Conservation (phyloP, 2,888 invertebrate species). For the Dasypolia templi region DNA sequence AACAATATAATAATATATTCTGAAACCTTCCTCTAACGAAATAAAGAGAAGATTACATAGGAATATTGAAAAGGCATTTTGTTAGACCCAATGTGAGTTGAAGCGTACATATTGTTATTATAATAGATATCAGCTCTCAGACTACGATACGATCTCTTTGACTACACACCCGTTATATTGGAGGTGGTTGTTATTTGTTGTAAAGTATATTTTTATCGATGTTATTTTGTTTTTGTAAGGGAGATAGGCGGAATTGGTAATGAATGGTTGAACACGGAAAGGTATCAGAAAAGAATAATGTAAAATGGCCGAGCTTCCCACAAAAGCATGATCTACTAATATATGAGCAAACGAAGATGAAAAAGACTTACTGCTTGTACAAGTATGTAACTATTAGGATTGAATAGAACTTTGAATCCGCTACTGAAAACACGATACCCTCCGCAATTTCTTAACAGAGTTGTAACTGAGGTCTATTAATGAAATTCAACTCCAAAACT, state of each 20-base stretch:
- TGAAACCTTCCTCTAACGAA: conserved; percentile 24
- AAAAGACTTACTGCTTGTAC: not conserved
- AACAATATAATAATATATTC: conserved; percentile 22
- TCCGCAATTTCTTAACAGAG: too few relatives aligned
- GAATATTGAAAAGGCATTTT: conserved; percentile 55
- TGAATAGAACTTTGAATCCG: not conserved
- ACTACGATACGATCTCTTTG: conserved; percentile 50
- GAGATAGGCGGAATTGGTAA: conserved; percentile 22
- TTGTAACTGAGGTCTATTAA: too few relatives aligned
- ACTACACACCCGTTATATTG: conserved; percentile 33
- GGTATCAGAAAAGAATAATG: not conserved
- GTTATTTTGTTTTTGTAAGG: conserved; percentile 27
- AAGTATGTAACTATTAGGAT: not conserved
- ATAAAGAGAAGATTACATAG: conserved; percentile 56
- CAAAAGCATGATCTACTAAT: too few relatives aligned
- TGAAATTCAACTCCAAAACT: too few relatives aligned
- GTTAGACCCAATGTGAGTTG: conserved; percentile 56
- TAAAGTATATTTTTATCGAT: conserved; percentile 13
- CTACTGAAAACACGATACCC: too few relatives aligned
- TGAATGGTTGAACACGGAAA: not conserved
- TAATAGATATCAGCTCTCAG: conserved; percentile 41
- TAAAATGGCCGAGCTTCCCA: not conserved
- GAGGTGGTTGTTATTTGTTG: conserved; percentile 32
- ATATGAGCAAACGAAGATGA: not conserved
- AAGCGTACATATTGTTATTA: conserved; percentile 58